phyloP scores from a whole-genome alignment of 2,888 invertebrate genomes.

The Cheilosia soror region DNA sequence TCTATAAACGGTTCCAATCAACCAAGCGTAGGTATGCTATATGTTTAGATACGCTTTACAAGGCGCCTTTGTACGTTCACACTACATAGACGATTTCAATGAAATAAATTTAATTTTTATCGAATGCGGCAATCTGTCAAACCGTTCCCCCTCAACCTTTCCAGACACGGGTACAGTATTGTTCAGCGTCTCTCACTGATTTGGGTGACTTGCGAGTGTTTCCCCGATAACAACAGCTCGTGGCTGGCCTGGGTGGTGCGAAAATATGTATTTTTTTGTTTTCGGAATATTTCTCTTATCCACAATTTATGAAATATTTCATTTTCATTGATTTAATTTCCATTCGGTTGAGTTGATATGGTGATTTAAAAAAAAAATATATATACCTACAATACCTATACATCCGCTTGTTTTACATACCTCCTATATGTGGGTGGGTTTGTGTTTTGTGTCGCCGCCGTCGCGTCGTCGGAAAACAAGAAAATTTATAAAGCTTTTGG shows the following conservation, averaged over 20 bases:
- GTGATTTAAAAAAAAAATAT: constrained; percentile 56
- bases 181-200: neutral
- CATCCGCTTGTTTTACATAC: constrained; percentile 19
- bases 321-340: constrained; percentile 66
- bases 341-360: constrained; percentile 60
- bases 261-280: constrained; percentile 7
- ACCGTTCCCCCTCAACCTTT: no score
- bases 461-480: constrained; percentile 39
- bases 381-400: neutral
- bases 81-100: no score
- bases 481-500: constrained; percentile 60
- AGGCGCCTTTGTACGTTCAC: no score
- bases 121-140: no score
- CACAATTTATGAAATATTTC: constrained; percentile 46
- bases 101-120: no score
- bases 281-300: no score
- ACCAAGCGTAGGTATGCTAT: no score
- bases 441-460: constrained; percentile 22
- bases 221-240: constrained; percentile 24
- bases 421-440: constrained; percentile 11
- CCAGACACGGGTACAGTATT: neutral
- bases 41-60: no score
- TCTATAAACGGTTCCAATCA: no score
- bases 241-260: constrained; percentile 1
- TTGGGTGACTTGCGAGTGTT: no score